Conservation (phyloP, 2,113 vertebrate species). For the Salvelinus fontinalis region DNA sequence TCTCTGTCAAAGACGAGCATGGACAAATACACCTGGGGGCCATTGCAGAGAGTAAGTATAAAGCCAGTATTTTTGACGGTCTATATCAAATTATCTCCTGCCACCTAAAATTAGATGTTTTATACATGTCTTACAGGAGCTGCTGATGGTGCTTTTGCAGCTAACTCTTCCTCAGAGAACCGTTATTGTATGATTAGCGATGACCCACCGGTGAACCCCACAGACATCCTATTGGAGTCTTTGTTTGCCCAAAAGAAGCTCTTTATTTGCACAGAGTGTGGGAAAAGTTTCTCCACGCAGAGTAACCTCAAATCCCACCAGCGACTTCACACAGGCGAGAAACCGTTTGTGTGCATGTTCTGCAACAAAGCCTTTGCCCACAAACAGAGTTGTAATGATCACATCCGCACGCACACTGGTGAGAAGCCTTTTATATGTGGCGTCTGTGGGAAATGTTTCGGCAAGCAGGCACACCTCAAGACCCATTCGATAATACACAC, state of each 20-base stretch:
- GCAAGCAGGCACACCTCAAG: conserved; percentile 66
- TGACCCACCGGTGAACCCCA: background rate
- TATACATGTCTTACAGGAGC: conserved; percentile 41
- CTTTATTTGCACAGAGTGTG: conserved; percentile 55
- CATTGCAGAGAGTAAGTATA: conserved; percentile 57
- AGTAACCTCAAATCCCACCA: conserved; percentile 59
- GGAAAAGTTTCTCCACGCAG: conserved; percentile 61
- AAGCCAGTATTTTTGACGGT: background rate
- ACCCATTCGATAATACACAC: conserved; percentile 68
- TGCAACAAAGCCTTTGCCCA: conserved; percentile 63
- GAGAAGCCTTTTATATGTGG: conserved; percentile 60
- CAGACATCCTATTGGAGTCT: conserved; percentile 15
- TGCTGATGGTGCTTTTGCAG: conserved; percentile 14
- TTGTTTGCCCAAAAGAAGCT: conserved; percentile 36
- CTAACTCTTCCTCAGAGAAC: background rate
- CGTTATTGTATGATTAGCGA: background rate
- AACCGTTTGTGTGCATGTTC: conserved; percentile 57
- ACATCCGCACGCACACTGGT: conserved; percentile 54
- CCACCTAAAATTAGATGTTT: background rate
- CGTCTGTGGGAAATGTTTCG: conserved; percentile 67
- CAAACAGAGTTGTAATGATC: conserved; percentile 62
- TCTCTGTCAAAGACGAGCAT: conserved; percentile 57
- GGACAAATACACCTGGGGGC: conserved; percentile 60
- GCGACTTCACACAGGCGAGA: conserved; percentile 60
- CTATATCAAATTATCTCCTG: background rate